Evolutionary conservation across 2,797 vertebrate species (phyloP).

Genomic region (Allobates femoralis): DNA sequence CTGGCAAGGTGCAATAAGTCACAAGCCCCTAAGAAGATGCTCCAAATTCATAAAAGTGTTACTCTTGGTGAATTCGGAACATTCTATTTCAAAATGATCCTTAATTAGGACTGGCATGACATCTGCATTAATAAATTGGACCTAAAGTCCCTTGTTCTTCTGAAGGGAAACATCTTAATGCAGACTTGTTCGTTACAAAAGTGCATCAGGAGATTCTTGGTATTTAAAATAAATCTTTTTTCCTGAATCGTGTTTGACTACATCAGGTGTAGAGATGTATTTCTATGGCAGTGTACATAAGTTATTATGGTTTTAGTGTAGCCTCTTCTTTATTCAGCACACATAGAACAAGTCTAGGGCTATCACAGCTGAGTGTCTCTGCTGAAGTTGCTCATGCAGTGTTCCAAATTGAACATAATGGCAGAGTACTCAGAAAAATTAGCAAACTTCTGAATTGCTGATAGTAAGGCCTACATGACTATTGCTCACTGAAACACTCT

Average conservation of each 20-base stretch:
- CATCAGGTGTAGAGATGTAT: neutral
- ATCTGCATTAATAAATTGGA: too few relatives aligned
- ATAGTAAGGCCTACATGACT: neutral
- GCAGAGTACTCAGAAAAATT: neutral
- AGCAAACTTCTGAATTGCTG: neutral
- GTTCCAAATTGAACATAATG: constrained; percentile 18
- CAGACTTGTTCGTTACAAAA: neutral
- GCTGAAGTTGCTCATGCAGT: constrained; percentile 14
- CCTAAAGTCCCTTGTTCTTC: neutral
- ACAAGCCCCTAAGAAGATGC: too few relatives aligned
- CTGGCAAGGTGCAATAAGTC: too few relatives aligned
- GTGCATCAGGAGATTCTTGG: neutral
- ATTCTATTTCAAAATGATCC: too few relatives aligned
- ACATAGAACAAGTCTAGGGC: constrained; percentile 7
- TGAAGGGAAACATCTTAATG: neutral
- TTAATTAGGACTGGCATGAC: too few relatives aligned
- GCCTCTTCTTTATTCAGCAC: constrained; percentile 5
- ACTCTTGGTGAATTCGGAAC: too few relatives aligned
- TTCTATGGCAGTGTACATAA: constrained; percentile 2
- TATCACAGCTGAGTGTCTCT: constrained; percentile 1
- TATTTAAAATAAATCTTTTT: neutral
- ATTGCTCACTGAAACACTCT: neutral
- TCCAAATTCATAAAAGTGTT: too few relatives aligned
- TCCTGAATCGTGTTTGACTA: neutral
- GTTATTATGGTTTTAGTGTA: neutral